These are phyloP conservation scores for Pseudanteris insignis DNA, from an alignment of 2,888 invertebrate genomes.

Conservation along the genomic window DNA sequence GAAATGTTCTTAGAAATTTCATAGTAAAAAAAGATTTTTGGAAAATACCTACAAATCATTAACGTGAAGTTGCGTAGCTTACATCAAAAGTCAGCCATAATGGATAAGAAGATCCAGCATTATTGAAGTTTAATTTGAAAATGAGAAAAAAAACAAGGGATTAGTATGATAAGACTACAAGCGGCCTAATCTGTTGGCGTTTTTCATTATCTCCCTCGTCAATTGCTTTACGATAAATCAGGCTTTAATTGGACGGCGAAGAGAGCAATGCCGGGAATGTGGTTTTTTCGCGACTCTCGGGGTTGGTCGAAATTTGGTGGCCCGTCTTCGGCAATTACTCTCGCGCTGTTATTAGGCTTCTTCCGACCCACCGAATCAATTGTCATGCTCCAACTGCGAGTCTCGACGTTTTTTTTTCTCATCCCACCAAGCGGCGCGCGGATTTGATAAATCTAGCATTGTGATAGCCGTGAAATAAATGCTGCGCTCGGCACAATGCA, in stretches of 20 bases:
- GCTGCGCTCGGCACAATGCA: conserved; percentile 17
- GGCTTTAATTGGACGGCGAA: conserved; percentile 15
- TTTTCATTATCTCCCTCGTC: conserved; percentile 5
- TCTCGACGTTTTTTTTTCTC: conserved; percentile 8
- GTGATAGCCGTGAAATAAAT: conserved; percentile 12
- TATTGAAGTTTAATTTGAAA: no score
- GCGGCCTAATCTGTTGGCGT: no score
- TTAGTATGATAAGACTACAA: no score
- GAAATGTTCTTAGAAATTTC: no score
- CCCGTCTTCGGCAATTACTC: conserved; percentile 8
- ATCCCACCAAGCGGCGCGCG: no score
- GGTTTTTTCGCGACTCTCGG: conserved; percentile 16
- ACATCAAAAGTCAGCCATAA: no score
- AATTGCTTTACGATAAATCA: conserved; percentile 31
- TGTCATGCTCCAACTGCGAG: conserved; percentile 8
- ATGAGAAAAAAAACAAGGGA: no score
- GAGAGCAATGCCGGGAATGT: conserved; percentile 21
- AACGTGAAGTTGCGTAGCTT: no score
- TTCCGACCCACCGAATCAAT: conserved; percentile 18
- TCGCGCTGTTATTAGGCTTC: conserved; percentile 10
- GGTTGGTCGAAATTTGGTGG: conserved; percentile 24
- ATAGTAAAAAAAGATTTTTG: no score
- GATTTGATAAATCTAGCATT: conserved; percentile 12
- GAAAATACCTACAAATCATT: no score
- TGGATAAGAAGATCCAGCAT: no score